A percentile compares a stretch with the other conserved stretches of the same genome.
Conservation (phyloP, 2,888 invertebrate species). For the Agonopterix arenella region DNA sequence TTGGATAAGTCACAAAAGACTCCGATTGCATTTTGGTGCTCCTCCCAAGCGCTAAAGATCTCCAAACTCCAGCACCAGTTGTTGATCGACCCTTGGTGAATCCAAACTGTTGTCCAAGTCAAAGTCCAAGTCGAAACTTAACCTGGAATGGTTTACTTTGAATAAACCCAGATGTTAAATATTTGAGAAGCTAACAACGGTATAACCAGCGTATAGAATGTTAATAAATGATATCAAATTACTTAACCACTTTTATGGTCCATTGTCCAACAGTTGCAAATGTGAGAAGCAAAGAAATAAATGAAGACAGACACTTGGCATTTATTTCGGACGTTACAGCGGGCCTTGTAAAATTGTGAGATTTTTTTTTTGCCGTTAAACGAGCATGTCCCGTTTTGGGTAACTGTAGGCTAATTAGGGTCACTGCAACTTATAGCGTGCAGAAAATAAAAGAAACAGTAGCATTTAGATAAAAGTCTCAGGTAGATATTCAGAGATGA, state of each 20-base stretch:
- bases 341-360: slow-evolving; percentile 36
- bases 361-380: slow-evolving; percentile 17
- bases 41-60: too few species aligned
- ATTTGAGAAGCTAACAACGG: neutral
- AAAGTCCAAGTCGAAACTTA: too few species aligned
- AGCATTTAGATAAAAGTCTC: neutral
- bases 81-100: too few species aligned
- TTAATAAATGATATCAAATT: slow-evolving; percentile 46
- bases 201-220: neutral
- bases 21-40: too few species aligned
- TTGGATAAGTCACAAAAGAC: too few species aligned
- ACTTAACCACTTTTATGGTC: slow-evolving; percentile 38
- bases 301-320: slow-evolving; percentile 17
- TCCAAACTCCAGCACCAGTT: too few species aligned
- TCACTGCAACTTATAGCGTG: neutral
- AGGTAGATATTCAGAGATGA: too few species aligned
- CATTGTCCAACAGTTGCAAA: slow-evolving; percentile 38
- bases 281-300: slow-evolving; percentile 20
- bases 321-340: slow-evolving; percentile 14
- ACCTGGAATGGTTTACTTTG: neutral
- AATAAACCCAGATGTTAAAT: neutral
- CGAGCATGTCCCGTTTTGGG: slow-evolving; percentile 28
- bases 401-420: slow-evolving; percentile 5
- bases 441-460: neutral
- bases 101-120: too few species aligned